A percentile compares a stretch with the other conserved stretches of the same genome.
phyloP scores from a whole-genome alignment of 2,888 invertebrate species.

The Plemyria rubiginata region DNA sequence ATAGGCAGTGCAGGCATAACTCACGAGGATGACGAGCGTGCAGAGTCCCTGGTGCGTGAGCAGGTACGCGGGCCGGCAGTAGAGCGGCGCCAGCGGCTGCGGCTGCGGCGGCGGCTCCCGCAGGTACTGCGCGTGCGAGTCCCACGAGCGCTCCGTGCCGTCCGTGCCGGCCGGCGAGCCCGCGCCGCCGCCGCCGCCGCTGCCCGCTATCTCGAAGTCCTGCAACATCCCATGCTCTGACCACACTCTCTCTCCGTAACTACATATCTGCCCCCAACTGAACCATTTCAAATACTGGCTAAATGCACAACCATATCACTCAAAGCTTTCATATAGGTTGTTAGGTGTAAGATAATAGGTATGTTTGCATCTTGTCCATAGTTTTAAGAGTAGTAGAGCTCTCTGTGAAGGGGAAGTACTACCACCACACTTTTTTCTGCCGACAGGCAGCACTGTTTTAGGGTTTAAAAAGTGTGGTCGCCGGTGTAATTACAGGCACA shows the following conservation, averaged over 20 bases:
- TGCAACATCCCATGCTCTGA: conserved; percentile 44
- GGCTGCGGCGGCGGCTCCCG: conserved; percentile 71
- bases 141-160: conserved; percentile 80
- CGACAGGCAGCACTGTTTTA: too few species aligned
- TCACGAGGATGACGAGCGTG: conserved; percentile 52
- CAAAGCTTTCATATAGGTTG: too few species aligned
- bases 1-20: background rate
- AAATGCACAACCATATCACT: too few species aligned
- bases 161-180: conserved; percentile 78
- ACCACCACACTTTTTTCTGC: too few species aligned
- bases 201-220: conserved; percentile 85
- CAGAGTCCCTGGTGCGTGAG: conserved; percentile 53
- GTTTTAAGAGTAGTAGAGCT: too few species aligned
- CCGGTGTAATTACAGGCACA: too few species aligned
- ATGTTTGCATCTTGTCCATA: too few species aligned
- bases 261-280: too few species aligned
- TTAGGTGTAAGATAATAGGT: too few species aligned
- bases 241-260: background rate
- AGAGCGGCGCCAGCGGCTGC: conserved; percentile 71
- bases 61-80: conserved; percentile 70
- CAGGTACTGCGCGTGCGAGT: conserved; percentile 81
- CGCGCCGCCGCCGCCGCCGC: conserved; percentile 72
- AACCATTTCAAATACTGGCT: too few species aligned
- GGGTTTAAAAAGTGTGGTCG: too few species aligned
- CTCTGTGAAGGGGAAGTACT: too few species aligned